These are phyloP conservation scores for Centropyge bicolor DNA, from an alignment of 2,797 vertebrate species.

Conservation along the genomic window DNA sequence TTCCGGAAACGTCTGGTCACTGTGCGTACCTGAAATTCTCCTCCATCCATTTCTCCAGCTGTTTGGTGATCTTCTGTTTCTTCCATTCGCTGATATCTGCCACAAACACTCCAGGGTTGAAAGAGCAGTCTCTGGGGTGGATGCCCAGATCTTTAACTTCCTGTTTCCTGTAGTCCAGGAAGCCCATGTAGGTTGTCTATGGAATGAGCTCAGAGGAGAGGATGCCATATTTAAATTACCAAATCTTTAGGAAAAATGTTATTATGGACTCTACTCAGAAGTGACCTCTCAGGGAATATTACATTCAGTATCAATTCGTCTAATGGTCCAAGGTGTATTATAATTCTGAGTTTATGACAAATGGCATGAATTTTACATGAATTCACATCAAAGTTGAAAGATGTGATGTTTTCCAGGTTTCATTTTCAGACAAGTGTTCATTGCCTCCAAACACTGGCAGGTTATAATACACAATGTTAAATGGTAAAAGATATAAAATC, in stretches of 20 bases:
- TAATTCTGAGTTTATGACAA: background rate
- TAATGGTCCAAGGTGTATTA: background rate
- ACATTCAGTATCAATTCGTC: background rate
- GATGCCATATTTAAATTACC: constrained; percentile 8
- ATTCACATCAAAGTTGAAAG: too few relatives aligned
- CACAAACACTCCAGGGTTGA: constrained; percentile 97
- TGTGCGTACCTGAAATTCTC: constrained; percentile 88
- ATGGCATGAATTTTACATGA: background rate
- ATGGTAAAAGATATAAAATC: constrained; percentile 22
- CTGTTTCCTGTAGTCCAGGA: constrained; percentile 95
- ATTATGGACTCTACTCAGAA: background rate
- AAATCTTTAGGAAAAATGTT: background rate
- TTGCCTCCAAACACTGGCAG: background rate
- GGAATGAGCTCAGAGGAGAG: constrained; percentile 49
- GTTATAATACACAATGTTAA: background rate
- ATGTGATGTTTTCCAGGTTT: background rate
- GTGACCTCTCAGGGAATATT: background rate
- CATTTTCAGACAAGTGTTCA: background rate
- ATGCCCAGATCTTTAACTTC: constrained; percentile 92
- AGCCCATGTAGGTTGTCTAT: constrained; percentile 98
- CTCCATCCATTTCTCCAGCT: constrained; percentile 97
- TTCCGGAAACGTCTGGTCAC: background rate
- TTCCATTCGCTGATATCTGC: constrained; percentile 94
- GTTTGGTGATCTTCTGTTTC: constrained; percentile 94
- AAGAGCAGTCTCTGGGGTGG: constrained; percentile 94